Conservation (phyloP, 2,113 vertebrate genomes). For the Litocranius walleri region DNA sequence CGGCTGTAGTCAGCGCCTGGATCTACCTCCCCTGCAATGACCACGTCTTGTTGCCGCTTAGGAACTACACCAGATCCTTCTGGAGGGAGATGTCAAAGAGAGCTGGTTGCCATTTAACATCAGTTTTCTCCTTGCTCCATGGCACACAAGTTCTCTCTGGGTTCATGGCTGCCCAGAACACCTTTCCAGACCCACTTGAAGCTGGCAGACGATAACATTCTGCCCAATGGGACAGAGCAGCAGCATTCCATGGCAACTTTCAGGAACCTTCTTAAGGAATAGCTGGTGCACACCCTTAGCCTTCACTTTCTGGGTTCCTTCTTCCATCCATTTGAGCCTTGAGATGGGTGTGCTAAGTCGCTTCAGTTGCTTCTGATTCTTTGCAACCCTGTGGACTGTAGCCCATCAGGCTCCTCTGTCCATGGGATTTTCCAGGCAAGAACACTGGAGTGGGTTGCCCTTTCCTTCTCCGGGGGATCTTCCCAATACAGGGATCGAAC, state of each 20-base stretch:
- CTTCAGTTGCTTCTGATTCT: fast-evolving
- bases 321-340: neutral
- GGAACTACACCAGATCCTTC: neutral
- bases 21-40: neutral
- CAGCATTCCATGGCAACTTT: neutral
- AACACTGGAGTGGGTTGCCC: neutral
- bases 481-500: neutral
- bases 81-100: neutral
- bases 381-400: fast-evolving
- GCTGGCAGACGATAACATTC: neutral
- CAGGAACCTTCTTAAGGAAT: neutral
- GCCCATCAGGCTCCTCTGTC: neutral
- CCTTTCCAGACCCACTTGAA: neutral
- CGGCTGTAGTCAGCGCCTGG: neutral
- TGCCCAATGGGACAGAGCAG: neutral
- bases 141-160: neutral
- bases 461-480: neutral
- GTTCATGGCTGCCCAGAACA: neutral
- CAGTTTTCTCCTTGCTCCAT: neutral
- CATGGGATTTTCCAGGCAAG: neutral
- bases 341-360: fast-evolving
- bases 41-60: neutral
- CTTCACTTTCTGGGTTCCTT: neutral
- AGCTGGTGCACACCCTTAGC: fast-evolving
- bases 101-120: neutral